Evolutionary conservation across 30 jellyfish, hydroid and myxozoan species (phyloP).

Genomic region (Turritopsis dohrnii): DNA sequence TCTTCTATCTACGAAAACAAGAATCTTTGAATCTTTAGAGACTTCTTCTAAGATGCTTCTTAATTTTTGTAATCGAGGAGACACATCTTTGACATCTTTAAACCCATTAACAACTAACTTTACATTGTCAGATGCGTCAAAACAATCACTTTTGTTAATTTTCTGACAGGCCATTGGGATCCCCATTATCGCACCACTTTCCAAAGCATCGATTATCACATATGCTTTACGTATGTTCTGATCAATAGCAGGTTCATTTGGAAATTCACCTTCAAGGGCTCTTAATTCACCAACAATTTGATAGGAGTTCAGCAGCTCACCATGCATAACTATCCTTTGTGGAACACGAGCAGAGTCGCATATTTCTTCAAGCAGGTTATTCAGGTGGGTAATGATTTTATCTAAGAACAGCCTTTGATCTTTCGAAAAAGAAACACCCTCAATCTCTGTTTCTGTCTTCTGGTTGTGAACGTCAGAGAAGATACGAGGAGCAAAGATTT

Average conservation of each 20-base stretch:
- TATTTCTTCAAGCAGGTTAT: constrained; percentile 3
- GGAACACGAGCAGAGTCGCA: background rate
- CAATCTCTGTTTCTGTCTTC: background rate
- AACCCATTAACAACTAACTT: background rate
- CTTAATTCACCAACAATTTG: constrained; percentile 50
- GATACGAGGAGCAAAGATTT: constrained; percentile 24
- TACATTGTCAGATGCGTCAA: constrained; percentile 7
- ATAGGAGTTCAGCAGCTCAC: constrained; percentile 9
- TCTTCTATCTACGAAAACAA: constrained; percentile 56
- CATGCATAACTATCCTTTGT: background rate
- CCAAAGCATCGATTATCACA: constrained; percentile 44
- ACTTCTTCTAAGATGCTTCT: constrained; percentile 23
- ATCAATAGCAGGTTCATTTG: constrained; percentile 6
- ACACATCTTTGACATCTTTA: background rate
- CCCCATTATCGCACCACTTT: constrained; percentile 54
- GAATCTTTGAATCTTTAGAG: constrained; percentile 29
- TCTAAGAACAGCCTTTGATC: constrained; percentile 2
- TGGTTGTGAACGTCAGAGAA: background rate
- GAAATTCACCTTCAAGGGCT: constrained; percentile 45
- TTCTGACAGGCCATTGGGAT: constrained; percentile 32
- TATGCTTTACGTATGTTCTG: constrained; percentile 6
- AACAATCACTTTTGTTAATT: background rate
- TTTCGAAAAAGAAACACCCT: background rate
- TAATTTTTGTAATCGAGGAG: constrained; percentile 24
- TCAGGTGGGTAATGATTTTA: background rate